These are phyloP conservation scores for Schizopygopsis malacanthus DNA, from an alignment of 2,797 vertebrate genomes.

Conservation along the genomic window DNA sequence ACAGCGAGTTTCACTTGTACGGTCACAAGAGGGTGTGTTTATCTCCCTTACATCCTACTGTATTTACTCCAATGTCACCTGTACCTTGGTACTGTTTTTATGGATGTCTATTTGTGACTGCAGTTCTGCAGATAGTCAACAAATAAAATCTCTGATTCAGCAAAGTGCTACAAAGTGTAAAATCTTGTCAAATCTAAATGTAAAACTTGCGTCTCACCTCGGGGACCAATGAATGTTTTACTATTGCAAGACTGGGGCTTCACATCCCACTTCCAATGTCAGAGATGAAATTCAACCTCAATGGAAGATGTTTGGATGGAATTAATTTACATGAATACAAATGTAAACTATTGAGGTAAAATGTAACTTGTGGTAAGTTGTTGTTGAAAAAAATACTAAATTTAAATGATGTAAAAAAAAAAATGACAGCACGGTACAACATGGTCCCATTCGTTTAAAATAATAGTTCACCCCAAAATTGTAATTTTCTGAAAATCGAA, in stretches of 20 bases:
- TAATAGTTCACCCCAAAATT: neutral
- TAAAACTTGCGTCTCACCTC: constrained; percentile 14
- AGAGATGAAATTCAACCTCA: neutral
- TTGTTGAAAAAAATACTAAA: neutral
- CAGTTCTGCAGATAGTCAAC: constrained; percentile 9
- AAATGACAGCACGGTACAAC: neutral
- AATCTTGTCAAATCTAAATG: constrained; percentile 35
- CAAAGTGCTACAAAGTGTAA: constrained; percentile 13
- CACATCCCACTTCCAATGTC: neutral
- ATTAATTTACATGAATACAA: neutral
- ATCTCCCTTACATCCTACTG: neutral
- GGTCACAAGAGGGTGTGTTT: neutral
- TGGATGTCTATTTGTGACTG: neutral
- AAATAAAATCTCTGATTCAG: constrained; percentile 3
- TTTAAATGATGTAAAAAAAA: neutral
- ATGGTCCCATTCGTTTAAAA: neutral
- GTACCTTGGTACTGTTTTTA: constrained; percentile 9
- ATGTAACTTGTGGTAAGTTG: neutral
- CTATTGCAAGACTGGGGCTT: neutral
- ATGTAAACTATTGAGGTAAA: neutral
- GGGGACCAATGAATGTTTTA: neutral
- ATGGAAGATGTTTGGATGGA: neutral
- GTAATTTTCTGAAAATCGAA: neutral
- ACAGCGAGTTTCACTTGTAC: neutral
- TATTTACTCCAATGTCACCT: neutral